Base-by-base conservation (phyloP, 2,113 vertebrate genomes). In the Pelecanus crispus region DNA sequence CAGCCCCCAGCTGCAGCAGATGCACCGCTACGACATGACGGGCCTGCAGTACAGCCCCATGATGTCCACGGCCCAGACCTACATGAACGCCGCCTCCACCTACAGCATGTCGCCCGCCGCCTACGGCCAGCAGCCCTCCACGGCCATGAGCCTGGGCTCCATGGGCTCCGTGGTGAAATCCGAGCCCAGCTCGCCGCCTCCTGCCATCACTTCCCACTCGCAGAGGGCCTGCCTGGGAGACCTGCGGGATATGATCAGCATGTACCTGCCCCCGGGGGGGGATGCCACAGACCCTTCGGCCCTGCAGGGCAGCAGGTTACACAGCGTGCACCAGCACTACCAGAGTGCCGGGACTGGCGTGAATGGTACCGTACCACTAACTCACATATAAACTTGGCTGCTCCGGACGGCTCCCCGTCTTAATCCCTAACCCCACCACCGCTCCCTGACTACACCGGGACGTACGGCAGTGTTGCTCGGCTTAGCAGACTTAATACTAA, bases 231-330 rank as follows among this genome's bases (percentile, higher is more conserved):
- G 99, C 94, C 98, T 99, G 96, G 99, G 99, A 75, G 99, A 99
- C 97, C 98, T 99, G 98, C 98, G 99, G 98, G 99, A 99, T 97
- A 99, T 99, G 99, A 99, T 99, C 97, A 99, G 99, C 98, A 99
- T 99, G 99, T 99, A 99, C 97, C 99, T 99, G 97, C 99, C 99
- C 21, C 99, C 99, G 81, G 99, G 99, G 24, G 99, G 99, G 73
- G 99, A 99, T 45, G 98, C 98, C 91, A 98, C 99, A 22, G 99
- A 99, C 90, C 99, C 99, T 89, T 98, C 99, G 47, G 97, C 98
- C 75, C 98, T 99, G 97, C 99, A 99, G 92, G 98, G 98, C 95
- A 98, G 98, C 97, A 98, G 99, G 97, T 98, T 99, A 97, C 99
- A 99, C 98, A 98, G 99, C 96, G 99, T 99, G 25, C 99, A 99